Evolutionary conservation across 2,797 vertebrate genomes (phyloP), one percentile per base, ranked within the genome.

Genomic region (Setipinna tenuifilis): DNA sequence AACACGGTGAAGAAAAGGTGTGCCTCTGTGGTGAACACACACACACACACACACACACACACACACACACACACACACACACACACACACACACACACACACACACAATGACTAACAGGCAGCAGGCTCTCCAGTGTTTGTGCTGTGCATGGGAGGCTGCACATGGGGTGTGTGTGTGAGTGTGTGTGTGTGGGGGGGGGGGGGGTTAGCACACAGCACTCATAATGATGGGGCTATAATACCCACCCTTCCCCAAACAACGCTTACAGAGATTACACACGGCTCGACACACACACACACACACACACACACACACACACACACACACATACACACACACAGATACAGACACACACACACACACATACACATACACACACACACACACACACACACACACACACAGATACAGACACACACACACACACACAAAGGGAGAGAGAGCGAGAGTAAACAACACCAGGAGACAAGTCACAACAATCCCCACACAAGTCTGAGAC

Each of bases 321-420:
- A 48, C 46, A 48, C 46, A 48, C 46, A 48, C 46, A 48, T 10
- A 48, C 46, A 48, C 46, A 48, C 46, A 48, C 46, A 3, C n/a
- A n/a, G n/a, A n/a, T n/a, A n/a, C n/a, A n/a, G n/a, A n/a, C n/a
- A n/a, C n/a, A 9, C 50, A 54, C 50, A 54, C 50, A 54, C 50
- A 54, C 50, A 54, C 50, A 54, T 7, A 54, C 50, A 54, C 50
- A 54, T 7, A 54, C 50, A 54, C 50, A 58, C 23, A 82, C 82
- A 59, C 25, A 59, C 80, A 81, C 17, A 48, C 41, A 19, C 48
- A 50, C 80, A 81, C 41, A 46, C 80, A 23, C 41, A 46, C 80
- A 21, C 35, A 46, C 80, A 81, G 41, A 19, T 19, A 46, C 41
- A 81, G 1, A 81, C 78, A 81, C 78, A 81, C 41, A 81, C n/a